phyloP scores from a whole-genome alignment of 1,140 invertebrate genomes.

The Mycetomoellerius zeteki region DNA sequence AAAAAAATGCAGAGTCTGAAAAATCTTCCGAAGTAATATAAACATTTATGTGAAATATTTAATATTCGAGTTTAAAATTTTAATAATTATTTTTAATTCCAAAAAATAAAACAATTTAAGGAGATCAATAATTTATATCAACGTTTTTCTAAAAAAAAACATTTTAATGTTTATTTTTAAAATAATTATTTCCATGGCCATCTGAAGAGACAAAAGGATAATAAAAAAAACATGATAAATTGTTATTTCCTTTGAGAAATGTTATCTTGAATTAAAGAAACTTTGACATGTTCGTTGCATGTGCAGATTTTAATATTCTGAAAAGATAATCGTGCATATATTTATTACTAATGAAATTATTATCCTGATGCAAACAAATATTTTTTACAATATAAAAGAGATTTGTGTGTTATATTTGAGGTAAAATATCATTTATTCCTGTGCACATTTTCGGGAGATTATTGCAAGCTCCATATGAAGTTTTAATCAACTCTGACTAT shows the following conservation, averaged over 20 bases:
- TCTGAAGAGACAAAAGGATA: background rate
- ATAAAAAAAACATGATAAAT: background rate
- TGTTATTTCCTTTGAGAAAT: background rate
- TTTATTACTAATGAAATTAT: slow-evolving; percentile 22
- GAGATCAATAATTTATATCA: background rate
- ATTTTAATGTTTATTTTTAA: background rate
- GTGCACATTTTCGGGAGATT: slow-evolving; percentile 6
- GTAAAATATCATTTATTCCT: slow-evolving; percentile 4
- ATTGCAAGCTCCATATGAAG: background rate
- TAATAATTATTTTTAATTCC: background rate
- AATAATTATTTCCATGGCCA: background rate
- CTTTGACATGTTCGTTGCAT: background rate
- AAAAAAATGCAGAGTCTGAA: background rate
- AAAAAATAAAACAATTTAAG: slow-evolving; percentile 6
- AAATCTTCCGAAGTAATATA: background rate
- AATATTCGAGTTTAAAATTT: background rate
- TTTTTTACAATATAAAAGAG: slow-evolving; percentile 1
- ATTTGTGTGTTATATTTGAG: background rate
- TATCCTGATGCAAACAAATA: slow-evolving; percentile 1
- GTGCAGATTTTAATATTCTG: background rate
- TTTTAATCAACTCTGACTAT: background rate
- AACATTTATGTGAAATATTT: slow-evolving; percentile 27
- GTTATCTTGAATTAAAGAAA: background rate
- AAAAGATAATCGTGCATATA: slow-evolving; percentile 2
- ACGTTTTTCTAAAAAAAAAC: background rate